Conservation (phyloP, 2,113 vertebrate genomes). For the Cyanoderma ruficeps region DNA sequence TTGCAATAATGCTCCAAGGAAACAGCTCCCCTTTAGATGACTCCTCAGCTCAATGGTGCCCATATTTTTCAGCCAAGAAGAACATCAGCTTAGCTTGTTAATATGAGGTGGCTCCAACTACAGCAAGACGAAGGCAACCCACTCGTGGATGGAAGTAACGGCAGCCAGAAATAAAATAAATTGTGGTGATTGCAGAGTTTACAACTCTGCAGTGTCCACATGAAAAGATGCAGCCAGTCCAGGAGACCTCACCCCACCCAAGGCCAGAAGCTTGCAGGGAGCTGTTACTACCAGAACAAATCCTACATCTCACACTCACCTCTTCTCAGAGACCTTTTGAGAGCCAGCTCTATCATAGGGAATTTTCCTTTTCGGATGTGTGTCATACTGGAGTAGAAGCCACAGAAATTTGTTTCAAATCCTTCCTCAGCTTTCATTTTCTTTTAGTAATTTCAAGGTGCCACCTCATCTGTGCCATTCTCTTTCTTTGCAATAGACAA, state of each 20-base stretch:
- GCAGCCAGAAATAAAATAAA: neutral
- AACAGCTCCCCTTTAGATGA: neutral
- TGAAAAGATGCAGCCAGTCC: neutral
- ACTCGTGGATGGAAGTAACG: fast-evolving
- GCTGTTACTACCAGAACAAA: neutral
- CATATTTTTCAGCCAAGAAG: neutral
- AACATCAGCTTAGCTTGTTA: neutral
- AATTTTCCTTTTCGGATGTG: too few species aligned
- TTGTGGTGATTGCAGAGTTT: fast-evolving
- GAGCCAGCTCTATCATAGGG: neutral
- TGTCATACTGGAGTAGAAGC: neutral
- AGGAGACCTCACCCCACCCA: fast-evolving
- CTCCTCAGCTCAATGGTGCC: neutral
- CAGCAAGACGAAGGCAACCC: neutral
- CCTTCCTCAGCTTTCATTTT: neutral
- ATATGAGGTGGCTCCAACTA: neutral
- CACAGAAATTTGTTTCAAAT: neutral
- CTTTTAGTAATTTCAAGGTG: neutral
- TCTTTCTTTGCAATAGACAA: neutral
- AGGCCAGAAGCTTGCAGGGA: neutral
- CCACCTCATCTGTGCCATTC: neutral
- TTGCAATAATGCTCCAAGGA: neutral
- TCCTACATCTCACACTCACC: neutral
- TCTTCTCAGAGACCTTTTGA: neutral
- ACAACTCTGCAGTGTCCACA: fast-evolving